These are phyloP conservation scores for Hyphantria cunea DNA, from an alignment of 1,140 invertebrate genomes.

Conservation along the genomic window DNA sequence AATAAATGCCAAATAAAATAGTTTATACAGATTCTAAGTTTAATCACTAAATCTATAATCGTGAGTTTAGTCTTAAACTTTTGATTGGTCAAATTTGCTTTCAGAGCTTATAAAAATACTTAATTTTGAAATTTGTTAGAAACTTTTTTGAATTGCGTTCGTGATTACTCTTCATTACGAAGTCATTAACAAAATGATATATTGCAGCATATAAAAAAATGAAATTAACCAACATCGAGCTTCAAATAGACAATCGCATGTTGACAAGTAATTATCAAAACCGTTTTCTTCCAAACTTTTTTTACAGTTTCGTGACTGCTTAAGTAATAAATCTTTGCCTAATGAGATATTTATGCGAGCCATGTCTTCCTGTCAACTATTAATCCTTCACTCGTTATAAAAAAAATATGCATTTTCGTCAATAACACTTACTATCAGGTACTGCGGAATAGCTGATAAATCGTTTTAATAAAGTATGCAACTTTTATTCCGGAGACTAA, in stretches of 20 bases:
- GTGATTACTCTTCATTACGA: slow-evolving; percentile 69
- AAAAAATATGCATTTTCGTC: slow-evolving; percentile 31
- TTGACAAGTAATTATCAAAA: slow-evolving; percentile 77
- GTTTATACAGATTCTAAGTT: too few species aligned
- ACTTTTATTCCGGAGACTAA: slow-evolving; percentile 19
- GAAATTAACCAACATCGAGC: slow-evolving; percentile 64
- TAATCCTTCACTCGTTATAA: slow-evolving; percentile 60
- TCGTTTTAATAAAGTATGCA: slow-evolving; percentile 24
- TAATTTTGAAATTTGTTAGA: slow-evolving; percentile 42
- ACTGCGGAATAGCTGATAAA: slow-evolving; percentile 21
- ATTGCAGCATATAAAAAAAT: slow-evolving; percentile 67
- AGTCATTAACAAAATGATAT: slow-evolving; percentile 78
- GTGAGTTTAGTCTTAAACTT: slow-evolving; percentile 7
- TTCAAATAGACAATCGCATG: slow-evolving; percentile 78
- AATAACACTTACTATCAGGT: slow-evolving; percentile 20
- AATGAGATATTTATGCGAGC: slow-evolving; percentile 79
- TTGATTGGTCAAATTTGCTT: slow-evolving; percentile 16
- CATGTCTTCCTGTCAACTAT: slow-evolving; percentile 62
- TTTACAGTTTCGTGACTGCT: slow-evolving; percentile 72
- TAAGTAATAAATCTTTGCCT: slow-evolving; percentile 73
- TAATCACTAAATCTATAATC: too few species aligned
- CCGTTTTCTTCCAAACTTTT: slow-evolving; percentile 65
- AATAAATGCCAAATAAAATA: too few species aligned
- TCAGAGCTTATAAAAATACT: slow-evolving; percentile 29
- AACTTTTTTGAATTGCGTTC: slow-evolving; percentile 44